Conservation (phyloP, 2,888 invertebrate genomes). For the Cantharis rustica region DNA sequence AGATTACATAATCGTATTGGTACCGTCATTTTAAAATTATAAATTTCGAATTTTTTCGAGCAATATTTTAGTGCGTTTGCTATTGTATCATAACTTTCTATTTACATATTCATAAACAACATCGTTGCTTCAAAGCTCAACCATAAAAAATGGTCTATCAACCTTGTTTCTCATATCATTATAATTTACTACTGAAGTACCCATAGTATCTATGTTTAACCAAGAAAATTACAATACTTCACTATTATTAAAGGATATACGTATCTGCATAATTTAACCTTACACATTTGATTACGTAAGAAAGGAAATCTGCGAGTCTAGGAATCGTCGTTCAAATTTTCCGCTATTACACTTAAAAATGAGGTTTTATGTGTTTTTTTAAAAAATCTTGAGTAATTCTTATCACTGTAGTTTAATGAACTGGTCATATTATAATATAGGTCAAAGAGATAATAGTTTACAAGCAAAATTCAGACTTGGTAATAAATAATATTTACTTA, state of each 20-base stretch:
- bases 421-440: constrained; percentile 37
- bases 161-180: constrained; percentile 6
- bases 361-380: constrained; percentile 26
- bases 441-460: constrained; percentile 38
- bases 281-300: constrained; percentile 9
- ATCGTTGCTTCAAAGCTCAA: background rate
- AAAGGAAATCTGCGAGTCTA: constrained; percentile 12
- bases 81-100: background rate
- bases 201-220: constrained; percentile 6
- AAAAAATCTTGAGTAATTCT: constrained; percentile 38
- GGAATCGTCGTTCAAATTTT: constrained; percentile 10
- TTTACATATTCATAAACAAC: background rate
- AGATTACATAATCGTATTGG: background rate
- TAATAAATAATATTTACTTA: background rate
- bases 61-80: background rate
- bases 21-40: background rate
- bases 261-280: background rate
- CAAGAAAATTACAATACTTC: background rate
- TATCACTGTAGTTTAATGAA: constrained; percentile 47
- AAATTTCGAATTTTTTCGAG: background rate
- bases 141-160: constrained; percentile 3
- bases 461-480: background rate
- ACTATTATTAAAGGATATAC: constrained; percentile 5
- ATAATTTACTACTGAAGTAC: constrained; percentile 5
- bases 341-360: constrained; percentile 24